phyloP scores from a whole-genome alignment of 2,113 vertebrate genomes.

The Falcunculus frontatus region DNA sequence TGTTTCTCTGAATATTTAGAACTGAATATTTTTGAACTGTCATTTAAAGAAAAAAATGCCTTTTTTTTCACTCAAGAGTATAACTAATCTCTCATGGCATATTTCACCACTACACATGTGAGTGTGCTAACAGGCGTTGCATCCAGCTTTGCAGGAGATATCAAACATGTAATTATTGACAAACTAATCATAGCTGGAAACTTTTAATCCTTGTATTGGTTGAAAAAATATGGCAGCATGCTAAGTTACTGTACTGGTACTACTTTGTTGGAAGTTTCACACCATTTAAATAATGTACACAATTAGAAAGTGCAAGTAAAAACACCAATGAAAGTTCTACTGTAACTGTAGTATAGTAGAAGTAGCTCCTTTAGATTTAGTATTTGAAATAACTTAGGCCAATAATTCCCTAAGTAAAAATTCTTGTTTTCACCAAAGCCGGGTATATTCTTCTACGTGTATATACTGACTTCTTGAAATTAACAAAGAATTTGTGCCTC shows the following conservation, averaged over 20 bases:
- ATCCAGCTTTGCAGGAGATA: neutral
- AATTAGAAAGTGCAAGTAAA: neutral
- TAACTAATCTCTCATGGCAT: neutral
- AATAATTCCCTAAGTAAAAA: neutral
- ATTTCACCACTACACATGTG: neutral
- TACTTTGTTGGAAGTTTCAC: neutral
- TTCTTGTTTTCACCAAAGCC: neutral
- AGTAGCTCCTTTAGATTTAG: neutral
- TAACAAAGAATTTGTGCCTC: neutral
- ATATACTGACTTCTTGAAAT: neutral
- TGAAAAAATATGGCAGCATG: neutral
- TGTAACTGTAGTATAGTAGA: neutral
- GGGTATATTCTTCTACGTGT: neutral
- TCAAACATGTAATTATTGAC: neutral
- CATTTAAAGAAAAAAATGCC: neutral
- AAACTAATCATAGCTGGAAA: neutral
- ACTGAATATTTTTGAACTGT: neutral
- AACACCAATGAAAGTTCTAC: neutral
- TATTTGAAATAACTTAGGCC: neutral
- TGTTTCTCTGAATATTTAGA: conserved; percentile 30
- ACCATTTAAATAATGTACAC: neutral
- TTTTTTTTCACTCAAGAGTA: neutral
- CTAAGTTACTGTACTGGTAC: neutral
- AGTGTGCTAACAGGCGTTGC: neutral
- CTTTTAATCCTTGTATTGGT: neutral